Percentiles rank a stretch among this genome's conserved stretches.
Conservation (phyloP, 2,797 vertebrate species). For the Liparis tanakae region DNA sequence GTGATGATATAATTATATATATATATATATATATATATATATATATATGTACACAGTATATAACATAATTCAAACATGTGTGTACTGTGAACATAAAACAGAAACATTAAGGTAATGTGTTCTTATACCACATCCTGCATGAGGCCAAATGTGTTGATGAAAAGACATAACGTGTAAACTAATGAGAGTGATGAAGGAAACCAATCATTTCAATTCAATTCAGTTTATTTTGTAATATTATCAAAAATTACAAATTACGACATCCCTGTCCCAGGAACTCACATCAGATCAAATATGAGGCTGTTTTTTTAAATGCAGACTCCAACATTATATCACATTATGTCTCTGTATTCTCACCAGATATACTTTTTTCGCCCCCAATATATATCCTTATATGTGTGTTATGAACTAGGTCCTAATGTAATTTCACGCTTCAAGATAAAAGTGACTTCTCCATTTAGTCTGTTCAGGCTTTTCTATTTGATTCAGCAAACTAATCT, state of each 20-base stretch:
- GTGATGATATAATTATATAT: not conserved
- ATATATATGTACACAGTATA: no score
- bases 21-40: no score
- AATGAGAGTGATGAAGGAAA: constrained; percentile 6
- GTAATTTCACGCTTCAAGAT: constrained; percentile 67
- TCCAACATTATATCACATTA: constrained; percentile 13
- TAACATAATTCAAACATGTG: not conserved
- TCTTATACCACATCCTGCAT: not conserved
- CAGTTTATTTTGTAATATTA: not conserved
- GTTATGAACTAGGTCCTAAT: constrained; percentile 65
- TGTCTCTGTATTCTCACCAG: constrained; percentile 5
- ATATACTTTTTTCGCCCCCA: not conserved
- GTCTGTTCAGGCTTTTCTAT: constrained; percentile 46
- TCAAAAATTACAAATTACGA: no score
- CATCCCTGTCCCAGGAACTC: no score
- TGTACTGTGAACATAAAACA: not conserved
- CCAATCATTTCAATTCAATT: not conserved
- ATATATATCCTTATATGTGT: constrained; percentile 42
- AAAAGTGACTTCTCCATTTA: constrained; percentile 64
- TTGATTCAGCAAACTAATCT: constrained; percentile 60
- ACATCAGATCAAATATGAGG: not conserved
- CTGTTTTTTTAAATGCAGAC: not conserved
- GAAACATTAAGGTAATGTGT: not conserved
- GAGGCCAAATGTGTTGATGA: not conserved
- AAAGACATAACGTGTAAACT: not conserved